Evolutionary conservation across 2,797 vertebrate genomes (phyloP), one percentile per base, ranked within the genome.

Genomic region (Poecilia wingei): DNA sequence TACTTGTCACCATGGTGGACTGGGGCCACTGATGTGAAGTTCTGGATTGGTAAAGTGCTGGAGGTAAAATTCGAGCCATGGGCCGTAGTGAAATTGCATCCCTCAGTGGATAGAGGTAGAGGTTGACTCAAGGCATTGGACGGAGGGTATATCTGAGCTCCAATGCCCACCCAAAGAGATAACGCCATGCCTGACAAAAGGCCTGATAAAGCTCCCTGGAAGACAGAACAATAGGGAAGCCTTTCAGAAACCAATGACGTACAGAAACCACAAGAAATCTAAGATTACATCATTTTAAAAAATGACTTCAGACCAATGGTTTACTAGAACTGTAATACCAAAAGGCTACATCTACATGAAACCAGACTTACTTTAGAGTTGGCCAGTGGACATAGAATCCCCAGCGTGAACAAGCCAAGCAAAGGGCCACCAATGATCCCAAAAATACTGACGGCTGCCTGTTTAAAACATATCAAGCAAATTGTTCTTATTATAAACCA

Each of bases 111-210:
- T 69, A 98, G 95, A 3, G 57, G 1, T 9, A 98, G 91, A 25
- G 97, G 96, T 43, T 91, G 91, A 74, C 84, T 96, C 86, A 93
- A 90, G n/a, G 91, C 90, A 6, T 91, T 84, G 13, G 92, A 75
- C 0, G 96, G 96, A 36, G 94, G 96, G 86, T 97, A 96, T 57
- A 98, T 86, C 83, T 97, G 96, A 77, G 96, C 91, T 77, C 97
- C 96, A 0, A 97, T 94, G 86, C 96, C 96, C 93, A 97, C 90
- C 97, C 97, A 98, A 77, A 98, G 94, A n/a, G 97, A 94, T 78
- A 97, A 8, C 16, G 10, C 45, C 73, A 98, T 91, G 49, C 97
- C 97, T 76, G 84, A 92, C 41, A 95, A 0, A 22, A 98, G 93
- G 43, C 97, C 97, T 0, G 94, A 89, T 90, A 98, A 83, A 36